Evolutionary conservation across 2,797 vertebrate species (phyloP).

Genomic region (Molossus molossus): DNA sequence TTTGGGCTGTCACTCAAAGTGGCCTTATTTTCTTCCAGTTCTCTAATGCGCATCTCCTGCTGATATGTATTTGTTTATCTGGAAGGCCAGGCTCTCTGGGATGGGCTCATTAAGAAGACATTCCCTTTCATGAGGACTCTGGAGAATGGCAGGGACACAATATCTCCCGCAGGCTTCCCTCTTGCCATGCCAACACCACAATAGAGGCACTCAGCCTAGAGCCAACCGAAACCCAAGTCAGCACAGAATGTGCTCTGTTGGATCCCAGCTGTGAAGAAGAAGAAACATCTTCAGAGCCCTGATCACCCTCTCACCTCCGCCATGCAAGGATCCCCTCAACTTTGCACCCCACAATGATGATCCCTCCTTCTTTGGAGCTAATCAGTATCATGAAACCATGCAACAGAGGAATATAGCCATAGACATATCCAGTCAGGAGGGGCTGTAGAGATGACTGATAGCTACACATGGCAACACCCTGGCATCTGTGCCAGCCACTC

Average conservation of each 20-base stretch:
- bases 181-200: slow-evolving; percentile 50
- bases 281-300: slow-evolving; percentile 68
- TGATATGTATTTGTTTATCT: slow-evolving; percentile 79
- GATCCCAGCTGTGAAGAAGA: slow-evolving; percentile 74
- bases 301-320: neutral
- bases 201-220: slow-evolving; percentile 2
- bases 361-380: neutral
- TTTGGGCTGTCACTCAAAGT: slow-evolving; percentile 67
- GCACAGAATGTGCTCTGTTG: slow-evolving; percentile 40
- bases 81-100: slow-evolving; percentile 75
- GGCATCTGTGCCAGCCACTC: neutral
- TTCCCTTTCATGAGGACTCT: neutral
- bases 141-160: slow-evolving; percentile 21
- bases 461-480: neutral
- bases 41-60: slow-evolving; percentile 53
- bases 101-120: slow-evolving; percentile 70
- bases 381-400: neutral
- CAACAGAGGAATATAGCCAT: neutral
- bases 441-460: neutral
- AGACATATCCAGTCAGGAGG: neutral
- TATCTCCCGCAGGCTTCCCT: neutral
- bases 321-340: neutral
- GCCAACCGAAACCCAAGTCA: slow-evolving; percentile 12
- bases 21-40: slow-evolving; percentile 67
- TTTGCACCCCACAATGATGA: neutral